These are phyloP conservation scores for Drosophila albomicans DNA, from an alignment of 1,140 invertebrate species.

Conservation along the genomic window DNA sequence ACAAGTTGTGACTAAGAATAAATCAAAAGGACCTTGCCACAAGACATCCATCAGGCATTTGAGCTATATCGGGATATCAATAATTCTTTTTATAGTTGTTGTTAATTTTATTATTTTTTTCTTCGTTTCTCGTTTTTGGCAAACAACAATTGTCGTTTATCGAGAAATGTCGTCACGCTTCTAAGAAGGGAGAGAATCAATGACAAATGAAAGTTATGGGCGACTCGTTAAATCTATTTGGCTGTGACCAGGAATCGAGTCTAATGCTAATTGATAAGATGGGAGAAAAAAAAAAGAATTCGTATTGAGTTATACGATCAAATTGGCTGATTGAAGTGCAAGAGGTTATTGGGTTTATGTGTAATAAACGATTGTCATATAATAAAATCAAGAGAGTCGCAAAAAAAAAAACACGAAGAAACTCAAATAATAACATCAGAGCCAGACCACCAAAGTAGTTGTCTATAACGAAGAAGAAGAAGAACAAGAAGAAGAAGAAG, in stretches of 20 bases:
- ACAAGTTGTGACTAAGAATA: too few species aligned
- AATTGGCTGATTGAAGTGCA: slow-evolving; percentile 50
- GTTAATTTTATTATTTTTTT: neutral
- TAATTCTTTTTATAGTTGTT: slow-evolving; percentile 12
- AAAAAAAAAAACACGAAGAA: slow-evolving; percentile 9
- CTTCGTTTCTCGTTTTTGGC: neutral
- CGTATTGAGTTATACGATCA: slow-evolving; percentile 19
- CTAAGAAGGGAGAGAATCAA: slow-evolving; percentile 26
- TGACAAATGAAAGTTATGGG: slow-evolving; percentile 49
- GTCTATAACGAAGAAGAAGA: neutral
- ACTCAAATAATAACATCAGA: slow-evolving; percentile 41
- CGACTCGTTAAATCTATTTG: slow-evolving; percentile 41
- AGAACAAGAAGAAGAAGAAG: neutral
- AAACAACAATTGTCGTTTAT: slow-evolving; percentile 16
- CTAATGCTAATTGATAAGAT: slow-evolving; percentile 40
- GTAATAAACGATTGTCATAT: slow-evolving; percentile 58
- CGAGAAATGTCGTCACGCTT: slow-evolving; percentile 28
- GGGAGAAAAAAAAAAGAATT: neutral
- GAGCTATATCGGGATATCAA: neutral
- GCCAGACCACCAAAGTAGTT: neutral
- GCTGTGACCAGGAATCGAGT: slow-evolving; percentile 9
- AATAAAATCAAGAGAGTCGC: slow-evolving; percentile 45
- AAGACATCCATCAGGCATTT: neutral
- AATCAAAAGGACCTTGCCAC: neutral
- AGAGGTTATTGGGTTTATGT: slow-evolving; percentile 38